Conservation (phyloP, 2,797 vertebrate genomes). For the Brachyalestes nurse region DNA sequence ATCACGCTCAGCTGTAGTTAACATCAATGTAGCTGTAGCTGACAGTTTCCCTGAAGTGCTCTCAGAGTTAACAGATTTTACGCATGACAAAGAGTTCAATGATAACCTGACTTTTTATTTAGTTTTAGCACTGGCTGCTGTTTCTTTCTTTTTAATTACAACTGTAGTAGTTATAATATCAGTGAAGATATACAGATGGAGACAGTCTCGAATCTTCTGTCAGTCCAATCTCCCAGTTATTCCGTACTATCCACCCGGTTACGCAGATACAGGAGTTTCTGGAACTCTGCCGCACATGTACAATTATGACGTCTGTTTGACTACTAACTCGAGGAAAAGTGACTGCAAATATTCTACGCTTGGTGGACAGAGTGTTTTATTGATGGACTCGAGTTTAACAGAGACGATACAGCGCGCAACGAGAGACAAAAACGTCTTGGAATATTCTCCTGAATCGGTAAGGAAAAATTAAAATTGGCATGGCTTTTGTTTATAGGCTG, state of each 20-base stretch:
- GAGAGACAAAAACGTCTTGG: slow-evolving; percentile 1
- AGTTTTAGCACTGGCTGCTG: slow-evolving; percentile 72
- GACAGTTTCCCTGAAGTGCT: slow-evolving; percentile 73
- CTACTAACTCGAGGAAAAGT: slow-evolving; percentile 69
- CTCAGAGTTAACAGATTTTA: not conserved
- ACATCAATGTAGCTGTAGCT: slow-evolving; percentile 68
- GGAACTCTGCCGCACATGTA: slow-evolving; percentile 62
- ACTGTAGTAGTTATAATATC: slow-evolving; percentile 66
- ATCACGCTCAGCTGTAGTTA: slow-evolving; percentile 60
- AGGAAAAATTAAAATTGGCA: not conserved
- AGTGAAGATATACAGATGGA: slow-evolving; percentile 70
- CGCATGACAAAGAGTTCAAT: not conserved
- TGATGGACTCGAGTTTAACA: slow-evolving; percentile 38
- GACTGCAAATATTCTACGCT: slow-evolving; percentile 49
- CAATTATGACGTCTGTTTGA: slow-evolving; percentile 70
- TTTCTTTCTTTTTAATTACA: slow-evolving; percentile 65
- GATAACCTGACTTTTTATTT: not conserved
- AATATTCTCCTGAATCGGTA: slow-evolving; percentile 24
- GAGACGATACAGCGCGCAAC: slow-evolving; percentile 35
- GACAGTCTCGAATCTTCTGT: slow-evolving; percentile 63
- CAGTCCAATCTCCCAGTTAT: slow-evolving; percentile 70
- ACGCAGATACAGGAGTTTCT: slow-evolving; percentile 49
- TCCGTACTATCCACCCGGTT: slow-evolving; percentile 70
- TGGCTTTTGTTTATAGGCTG: too few species aligned
- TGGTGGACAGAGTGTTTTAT: slow-evolving; percentile 43